Evolutionary conservation across 2,113 vertebrate genomes (phyloP).

Genomic region (Serinus canaria): DNA sequence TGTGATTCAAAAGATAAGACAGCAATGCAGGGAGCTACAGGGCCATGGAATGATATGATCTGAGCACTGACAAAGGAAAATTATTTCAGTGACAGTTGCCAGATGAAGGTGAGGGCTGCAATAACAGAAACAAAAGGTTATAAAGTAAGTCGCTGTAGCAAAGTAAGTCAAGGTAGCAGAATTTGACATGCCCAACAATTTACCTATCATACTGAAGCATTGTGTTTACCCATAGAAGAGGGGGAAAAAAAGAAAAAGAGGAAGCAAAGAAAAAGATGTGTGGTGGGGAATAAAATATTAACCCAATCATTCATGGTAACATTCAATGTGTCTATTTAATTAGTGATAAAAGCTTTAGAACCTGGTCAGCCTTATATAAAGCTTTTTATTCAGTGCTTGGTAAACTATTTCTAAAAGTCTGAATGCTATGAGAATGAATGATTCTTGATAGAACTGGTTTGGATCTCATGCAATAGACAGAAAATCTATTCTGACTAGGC

Average conservation of each 20-base stretch:
- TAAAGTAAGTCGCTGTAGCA: neutral
- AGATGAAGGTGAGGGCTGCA: neutral
- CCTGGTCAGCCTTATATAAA: neutral
- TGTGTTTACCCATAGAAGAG: neutral
- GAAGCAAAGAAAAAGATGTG: accelerated
- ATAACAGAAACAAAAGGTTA: conserved; percentile 31
- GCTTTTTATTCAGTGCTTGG: conserved; percentile 16
- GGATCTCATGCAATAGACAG: conserved; percentile 11
- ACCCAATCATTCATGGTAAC: neutral
- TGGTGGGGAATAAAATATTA: neutral
- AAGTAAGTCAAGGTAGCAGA: conserved; percentile 17
- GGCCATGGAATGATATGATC: neutral
- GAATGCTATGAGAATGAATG: conserved; percentile 7
- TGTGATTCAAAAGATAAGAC: conserved; percentile 5
- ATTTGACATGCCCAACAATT: neutral
- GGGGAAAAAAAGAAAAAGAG: accelerated
- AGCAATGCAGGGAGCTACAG: neutral
- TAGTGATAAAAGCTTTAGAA: neutral
- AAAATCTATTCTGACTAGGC: conserved; percentile 34
- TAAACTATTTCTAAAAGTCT: neutral
- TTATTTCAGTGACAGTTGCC: conserved; percentile 2
- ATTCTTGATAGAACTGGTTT: conserved; percentile 5
- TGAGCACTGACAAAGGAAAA: neutral
- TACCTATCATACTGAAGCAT: neutral
- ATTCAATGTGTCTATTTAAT: neutral